Evolutionary conservation across 2,888 invertebrate genomes (phyloP).

Genomic region (Troides oblongomaculatus): DNA sequence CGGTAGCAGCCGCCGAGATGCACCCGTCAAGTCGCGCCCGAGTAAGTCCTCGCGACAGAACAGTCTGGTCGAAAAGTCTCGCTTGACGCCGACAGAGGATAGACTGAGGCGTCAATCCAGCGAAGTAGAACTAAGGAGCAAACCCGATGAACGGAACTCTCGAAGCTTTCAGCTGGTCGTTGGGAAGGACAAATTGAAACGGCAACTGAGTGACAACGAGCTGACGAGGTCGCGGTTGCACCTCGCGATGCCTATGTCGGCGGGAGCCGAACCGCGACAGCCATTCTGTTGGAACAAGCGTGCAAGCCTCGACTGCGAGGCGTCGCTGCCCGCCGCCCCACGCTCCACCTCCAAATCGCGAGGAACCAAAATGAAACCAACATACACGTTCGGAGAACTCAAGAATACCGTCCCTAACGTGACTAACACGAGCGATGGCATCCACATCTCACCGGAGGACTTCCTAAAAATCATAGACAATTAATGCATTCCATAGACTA

Average conservation of each 20-base stretch:
- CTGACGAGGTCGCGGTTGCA: conserved; percentile 59
- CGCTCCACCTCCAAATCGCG: conserved; percentile 35
- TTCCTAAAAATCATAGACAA: conserved; percentile 68
- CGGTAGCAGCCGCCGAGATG: conserved; percentile 53
- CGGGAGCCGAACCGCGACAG: conserved; percentile 68
- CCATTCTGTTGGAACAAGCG: conserved; percentile 64
- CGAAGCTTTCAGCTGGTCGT: conserved; percentile 66
- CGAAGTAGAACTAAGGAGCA: conserved; percentile 55
- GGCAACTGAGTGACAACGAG: conserved; percentile 71
- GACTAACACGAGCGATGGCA: conserved; percentile 48
- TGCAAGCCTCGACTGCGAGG: conserved; percentile 58
- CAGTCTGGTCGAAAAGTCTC: conserved; percentile 58
- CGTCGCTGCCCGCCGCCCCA: conserved; percentile 41
- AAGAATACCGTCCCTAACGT: conserved; percentile 70
- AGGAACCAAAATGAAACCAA: conserved; percentile 44
- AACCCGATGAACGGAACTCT: conserved; percentile 42
- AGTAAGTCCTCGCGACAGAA: conserved; percentile 54
- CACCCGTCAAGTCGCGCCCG: conserved; percentile 39
- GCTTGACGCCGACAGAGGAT: conserved; percentile 47
- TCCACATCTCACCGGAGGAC: conserved; percentile 63
- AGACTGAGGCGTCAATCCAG: conserved; percentile 61
- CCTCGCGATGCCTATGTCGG: conserved; percentile 74
- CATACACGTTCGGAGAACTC: conserved; percentile 73
- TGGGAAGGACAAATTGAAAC: conserved; percentile 65
- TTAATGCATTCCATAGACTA: conserved; percentile 45